These are phyloP conservation scores for Dastarcus helophoroides DNA, from an alignment of 2,888 invertebrate genomes.

Conservation along the genomic window DNA sequence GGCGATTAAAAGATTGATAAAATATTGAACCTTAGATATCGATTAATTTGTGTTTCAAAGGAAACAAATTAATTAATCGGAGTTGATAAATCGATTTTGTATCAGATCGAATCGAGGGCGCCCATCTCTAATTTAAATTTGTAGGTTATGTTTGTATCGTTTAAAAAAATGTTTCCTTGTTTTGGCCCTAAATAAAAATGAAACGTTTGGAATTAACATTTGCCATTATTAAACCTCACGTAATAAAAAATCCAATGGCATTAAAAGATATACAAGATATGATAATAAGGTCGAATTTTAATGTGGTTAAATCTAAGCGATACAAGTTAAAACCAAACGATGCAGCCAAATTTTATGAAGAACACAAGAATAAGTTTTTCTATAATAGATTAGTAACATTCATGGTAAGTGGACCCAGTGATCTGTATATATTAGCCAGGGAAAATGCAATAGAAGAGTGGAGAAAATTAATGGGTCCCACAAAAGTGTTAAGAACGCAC, in stretches of 20 bases:
- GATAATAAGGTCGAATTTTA: slow-evolving; percentile 57
- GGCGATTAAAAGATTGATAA: too few relatives aligned
- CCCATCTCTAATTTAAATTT: too few relatives aligned
- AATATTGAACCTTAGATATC: too few relatives aligned
- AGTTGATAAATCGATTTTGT: too few relatives aligned
- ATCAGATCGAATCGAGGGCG: too few relatives aligned
- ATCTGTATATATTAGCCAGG: slow-evolving; percentile 66
- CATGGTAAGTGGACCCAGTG: slow-evolving; percentile 78
- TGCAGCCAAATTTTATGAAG: slow-evolving; percentile 68
- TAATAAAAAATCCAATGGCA: slow-evolving; percentile 63
- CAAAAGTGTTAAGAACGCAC: slow-evolving; percentile 73
- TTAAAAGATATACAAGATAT: slow-evolving; percentile 55
- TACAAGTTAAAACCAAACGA: slow-evolving; percentile 47
- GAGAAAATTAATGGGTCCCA: slow-evolving; percentile 81
- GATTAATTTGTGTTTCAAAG: too few relatives aligned
- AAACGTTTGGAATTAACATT: slow-evolving; percentile 56
- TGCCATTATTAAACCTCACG: slow-evolving; percentile 80
- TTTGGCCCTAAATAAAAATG: slow-evolving; percentile 22
- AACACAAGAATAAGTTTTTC: slow-evolving; percentile 75
- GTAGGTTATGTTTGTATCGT: too few relatives aligned
- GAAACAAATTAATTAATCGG: too few relatives aligned
- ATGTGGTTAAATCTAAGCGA: slow-evolving; percentile 58
- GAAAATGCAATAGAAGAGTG: slow-evolving; percentile 67
- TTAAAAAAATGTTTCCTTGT: too few relatives aligned
- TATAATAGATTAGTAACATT: slow-evolving; percentile 70